Percentiles rank a stretch among this genome's conserved stretches.
phyloP scores from a whole-genome alignment of 2,888 invertebrate species.

The Malachius bipustulatus region DNA sequence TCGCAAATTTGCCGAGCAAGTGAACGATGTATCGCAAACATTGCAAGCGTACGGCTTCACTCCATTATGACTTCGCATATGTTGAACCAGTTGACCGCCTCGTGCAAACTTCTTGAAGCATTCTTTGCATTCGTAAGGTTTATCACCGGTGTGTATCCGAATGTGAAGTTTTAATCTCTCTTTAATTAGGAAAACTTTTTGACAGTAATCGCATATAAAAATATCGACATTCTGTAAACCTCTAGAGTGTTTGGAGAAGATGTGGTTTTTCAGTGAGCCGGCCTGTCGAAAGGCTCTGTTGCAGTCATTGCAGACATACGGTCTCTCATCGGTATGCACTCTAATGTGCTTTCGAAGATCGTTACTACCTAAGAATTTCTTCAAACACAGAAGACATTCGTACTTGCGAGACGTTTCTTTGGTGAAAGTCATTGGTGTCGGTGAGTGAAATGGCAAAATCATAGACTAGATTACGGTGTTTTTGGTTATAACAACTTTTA shows the following conservation, averaged over 20 bases:
- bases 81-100: slow-evolving; percentile 64
- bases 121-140: slow-evolving; percentile 50
- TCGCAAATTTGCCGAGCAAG: slow-evolving; percentile 50
- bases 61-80: slow-evolving; percentile 61
- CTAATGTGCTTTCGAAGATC: slow-evolving; percentile 56
- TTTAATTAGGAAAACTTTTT: slow-evolving; percentile 63
- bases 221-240: slow-evolving; percentile 35
- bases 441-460: slow-evolving; percentile 14
- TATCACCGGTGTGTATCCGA: slow-evolving; percentile 58
- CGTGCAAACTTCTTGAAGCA: slow-evolving; percentile 57
- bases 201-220: slow-evolving; percentile 62
- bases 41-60: slow-evolving; percentile 60
- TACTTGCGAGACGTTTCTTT: slow-evolving; percentile 36
- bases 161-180: slow-evolving; percentile 63
- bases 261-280: slow-evolving; percentile 53
- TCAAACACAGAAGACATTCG: slow-evolving; percentile 51
- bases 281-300: slow-evolving; percentile 51
- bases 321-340: slow-evolving; percentile 52
- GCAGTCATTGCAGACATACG: slow-evolving; percentile 51
- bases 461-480: slow-evolving; percentile 19
- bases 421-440: slow-evolving; percentile 41
- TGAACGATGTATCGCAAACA: slow-evolving; percentile 59
- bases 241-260: slow-evolving; percentile 43
- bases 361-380: slow-evolving; percentile 50
- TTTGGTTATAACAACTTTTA: not conserved